These are phyloP conservation scores for Macropus fuliginosus DNA, from an alignment of 2,797 vertebrate genomes.

Conservation along the genomic window DNA sequence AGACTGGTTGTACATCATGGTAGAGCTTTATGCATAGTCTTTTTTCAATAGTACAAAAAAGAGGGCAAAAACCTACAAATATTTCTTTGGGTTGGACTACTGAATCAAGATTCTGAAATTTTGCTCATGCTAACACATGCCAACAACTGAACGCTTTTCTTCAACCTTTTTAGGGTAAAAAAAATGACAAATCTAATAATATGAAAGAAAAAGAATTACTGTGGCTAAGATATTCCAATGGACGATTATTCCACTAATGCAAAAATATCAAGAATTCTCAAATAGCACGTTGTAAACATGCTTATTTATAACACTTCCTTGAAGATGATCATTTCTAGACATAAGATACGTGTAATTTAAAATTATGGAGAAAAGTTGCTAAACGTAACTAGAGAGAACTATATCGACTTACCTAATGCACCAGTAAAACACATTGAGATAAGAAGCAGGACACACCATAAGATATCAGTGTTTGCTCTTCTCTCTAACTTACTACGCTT, in stretches of 20 bases:
- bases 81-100: neutral
- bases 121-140: neutral
- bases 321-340: slow-evolving; percentile 26
- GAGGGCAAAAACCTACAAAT: neutral
- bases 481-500: slow-evolving; percentile 95
- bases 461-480: slow-evolving; percentile 90
- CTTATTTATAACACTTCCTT: neutral
- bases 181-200: neutral
- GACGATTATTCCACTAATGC: neutral
- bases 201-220: neutral
- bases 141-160: neutral
- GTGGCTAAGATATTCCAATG: neutral
- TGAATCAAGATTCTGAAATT: neutral
- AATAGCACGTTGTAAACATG: neutral
- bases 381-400: slow-evolving; percentile 15
- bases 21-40: neutral
- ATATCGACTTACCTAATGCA: slow-evolving; percentile 89
- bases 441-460: slow-evolving; percentile 95
- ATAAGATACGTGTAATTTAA: slow-evolving; percentile 18
- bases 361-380: slow-evolving; percentile 4
- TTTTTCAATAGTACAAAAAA: neutral
- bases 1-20: neutral
- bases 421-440: slow-evolving; percentile 91
- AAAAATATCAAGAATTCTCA: slow-evolving; percentile 38
- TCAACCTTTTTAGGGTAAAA: neutral